phyloP scores from a whole-genome alignment of 2,888 invertebrate species.

The Epiblema foenella region DNA sequence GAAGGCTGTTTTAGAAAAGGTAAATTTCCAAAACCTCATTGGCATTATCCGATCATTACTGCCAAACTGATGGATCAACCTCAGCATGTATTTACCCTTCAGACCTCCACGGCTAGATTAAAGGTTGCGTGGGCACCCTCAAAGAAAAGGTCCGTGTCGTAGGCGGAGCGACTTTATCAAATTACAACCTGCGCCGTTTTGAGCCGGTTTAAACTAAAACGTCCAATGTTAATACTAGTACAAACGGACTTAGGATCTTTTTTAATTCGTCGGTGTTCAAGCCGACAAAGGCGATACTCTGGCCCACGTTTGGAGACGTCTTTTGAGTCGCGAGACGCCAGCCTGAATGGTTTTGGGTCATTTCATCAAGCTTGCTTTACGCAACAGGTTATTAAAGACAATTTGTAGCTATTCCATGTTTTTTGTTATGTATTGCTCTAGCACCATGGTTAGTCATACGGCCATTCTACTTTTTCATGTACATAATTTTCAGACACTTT shows the following conservation, averaged over 20 bases:
- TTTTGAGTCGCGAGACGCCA: slow-evolving; percentile 48
- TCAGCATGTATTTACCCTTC: slow-evolving; percentile 48
- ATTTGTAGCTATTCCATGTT: slow-evolving; percentile 8
- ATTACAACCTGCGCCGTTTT: slow-evolving; percentile 83
- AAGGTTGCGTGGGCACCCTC: slow-evolving; percentile 79
- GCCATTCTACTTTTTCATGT: too few species aligned
- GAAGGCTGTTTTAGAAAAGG: background rate
- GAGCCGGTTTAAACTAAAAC: slow-evolving; percentile 40
- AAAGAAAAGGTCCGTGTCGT: slow-evolving; percentile 78
- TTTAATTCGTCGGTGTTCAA: slow-evolving; percentile 42
- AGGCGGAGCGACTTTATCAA: slow-evolving; percentile 83
- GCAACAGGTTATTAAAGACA: slow-evolving; percentile 27
- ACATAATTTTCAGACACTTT: too few species aligned
- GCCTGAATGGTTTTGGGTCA: slow-evolving; percentile 27
- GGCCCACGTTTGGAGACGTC: slow-evolving; percentile 62
- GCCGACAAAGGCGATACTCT: slow-evolving; percentile 78
- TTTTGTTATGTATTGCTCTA: background rate
- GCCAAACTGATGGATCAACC: slow-evolving; percentile 35
- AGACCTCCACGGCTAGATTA: slow-evolving; percentile 59
- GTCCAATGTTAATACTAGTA: background rate
- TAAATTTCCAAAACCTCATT: background rate
- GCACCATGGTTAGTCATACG: background rate
- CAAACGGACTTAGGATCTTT: background rate
- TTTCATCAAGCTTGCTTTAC: slow-evolving; percentile 24
- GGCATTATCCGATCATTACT: slow-evolving; percentile 23